Percentiles rank a stretch among this genome's conserved stretches.
phyloP scores from a whole-genome alignment of 1,140 invertebrate species.

The honey bee (Apis mellifera) region Amel_HAv3.1 CM009944.2:9383001-9383500 shows the following conservation, averaged over 20 bases:
- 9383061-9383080: slow-evolving; percentile 83
- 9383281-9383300: slow-evolving; percentile 6
- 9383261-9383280: slow-evolving; percentile 7
- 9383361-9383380: neutral
- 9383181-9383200: slow-evolving; percentile 78
- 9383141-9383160: slow-evolving; percentile 89
- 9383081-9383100: slow-evolving; percentile 85
- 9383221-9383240: slow-evolving; percentile 74
- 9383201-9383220: slow-evolving; percentile 78
- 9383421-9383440: slow-evolving; percentile 82
- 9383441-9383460: slow-evolving; percentile 82
- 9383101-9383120: slow-evolving; percentile 88
- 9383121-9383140: slow-evolving; percentile 88
- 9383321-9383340: neutral
- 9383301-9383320: too few species aligned
- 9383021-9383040: slow-evolving; percentile 77
- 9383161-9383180: slow-evolving; percentile 83
- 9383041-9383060: slow-evolving; percentile 83
- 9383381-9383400: too few species aligned
- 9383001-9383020: slow-evolving; percentile 79
- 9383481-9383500: slow-evolving; percentile 82
- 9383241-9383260: slow-evolving; percentile 26
- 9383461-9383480: slow-evolving; percentile 80
- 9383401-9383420: slow-evolving; percentile 62
- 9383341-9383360: slow-evolving; percentile 21